A percentile compares a stretch with the other conserved stretches of the same genome.
These are phyloP conservation scores for Bujurquina vittata DNA, from an alignment of 2,113 vertebrate species.

Conservation along the genomic window DNA sequence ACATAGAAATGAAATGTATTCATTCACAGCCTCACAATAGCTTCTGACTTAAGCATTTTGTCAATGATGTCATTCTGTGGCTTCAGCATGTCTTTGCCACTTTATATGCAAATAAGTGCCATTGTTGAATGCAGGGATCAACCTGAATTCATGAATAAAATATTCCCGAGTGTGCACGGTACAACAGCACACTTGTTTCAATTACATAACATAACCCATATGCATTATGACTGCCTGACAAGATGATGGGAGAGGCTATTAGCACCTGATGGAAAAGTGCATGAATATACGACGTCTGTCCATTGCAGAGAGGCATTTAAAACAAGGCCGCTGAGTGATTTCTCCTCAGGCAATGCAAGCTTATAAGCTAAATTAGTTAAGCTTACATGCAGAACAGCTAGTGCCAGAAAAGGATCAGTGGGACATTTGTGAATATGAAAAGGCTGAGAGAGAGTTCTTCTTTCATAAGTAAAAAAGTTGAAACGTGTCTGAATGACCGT, in stretches of 20 bases:
- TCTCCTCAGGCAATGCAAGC: constrained; percentile 2
- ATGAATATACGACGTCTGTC: constrained; percentile 10
- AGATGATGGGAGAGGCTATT: constrained; percentile 39
- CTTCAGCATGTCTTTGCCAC: constrained; percentile 56
- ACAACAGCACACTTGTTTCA: constrained; percentile 28
- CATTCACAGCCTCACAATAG: constrained; percentile 40
- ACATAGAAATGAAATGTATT: constrained; percentile 13
- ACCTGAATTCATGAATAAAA: constrained; percentile 71
- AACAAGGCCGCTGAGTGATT: background rate
- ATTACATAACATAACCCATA: constrained; percentile 29
- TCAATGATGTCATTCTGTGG: constrained; percentile 58
- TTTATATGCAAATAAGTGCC: constrained; percentile 77
- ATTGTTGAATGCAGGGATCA: constrained; percentile 63
- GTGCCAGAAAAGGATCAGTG: background rate
- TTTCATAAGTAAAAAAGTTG: constrained; percentile 5
- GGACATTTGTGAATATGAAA: background rate
- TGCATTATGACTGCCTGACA: constrained; percentile 44
- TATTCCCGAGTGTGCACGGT: constrained; percentile 25
- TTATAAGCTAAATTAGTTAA: constrained; percentile 10
- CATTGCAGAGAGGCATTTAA: constrained; percentile 26
- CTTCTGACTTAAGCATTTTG: constrained; percentile 50
- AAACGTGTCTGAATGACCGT: background rate
- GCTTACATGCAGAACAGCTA: background rate
- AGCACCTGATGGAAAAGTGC: constrained; percentile 33
- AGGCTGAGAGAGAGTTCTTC: constrained; percentile 11